Evolutionary conservation across 2,113 vertebrate genomes (phyloP).

Genomic region (Tetraodon nigroviridis): DNA sequence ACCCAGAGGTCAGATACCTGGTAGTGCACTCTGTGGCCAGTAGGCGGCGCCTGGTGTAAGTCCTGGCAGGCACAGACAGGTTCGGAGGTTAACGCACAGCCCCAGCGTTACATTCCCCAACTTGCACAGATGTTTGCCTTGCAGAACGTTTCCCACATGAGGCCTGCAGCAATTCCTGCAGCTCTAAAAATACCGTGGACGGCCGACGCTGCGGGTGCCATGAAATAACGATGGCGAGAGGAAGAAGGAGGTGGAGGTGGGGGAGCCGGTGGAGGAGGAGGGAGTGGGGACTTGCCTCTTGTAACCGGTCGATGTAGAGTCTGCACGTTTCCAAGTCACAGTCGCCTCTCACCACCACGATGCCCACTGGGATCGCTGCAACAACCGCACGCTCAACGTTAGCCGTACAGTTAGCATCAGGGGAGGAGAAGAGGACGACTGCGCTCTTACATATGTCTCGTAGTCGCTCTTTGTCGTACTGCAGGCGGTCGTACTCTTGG

Average conservation of each 20-base stretch:
- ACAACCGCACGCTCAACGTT: slow-evolving; percentile 6
- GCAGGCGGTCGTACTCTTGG: slow-evolving; percentile 91
- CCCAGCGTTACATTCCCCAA: slow-evolving; percentile 29
- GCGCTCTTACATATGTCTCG: slow-evolving; percentile 86
- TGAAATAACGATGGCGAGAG: slow-evolving; percentile 36
- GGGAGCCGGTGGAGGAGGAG: not conserved
- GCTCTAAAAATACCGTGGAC: slow-evolving; percentile 20
- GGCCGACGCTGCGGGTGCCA: not conserved
- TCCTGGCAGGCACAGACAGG: slow-evolving; percentile 67
- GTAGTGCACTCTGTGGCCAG: slow-evolving; percentile 89
- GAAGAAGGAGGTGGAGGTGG: not conserved
- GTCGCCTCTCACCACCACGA: slow-evolving; percentile 93
- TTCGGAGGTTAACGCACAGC: slow-evolving; percentile 50
- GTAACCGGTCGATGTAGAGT: slow-evolving; percentile 92
- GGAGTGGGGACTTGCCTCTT: slow-evolving; percentile 80
- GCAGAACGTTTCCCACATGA: slow-evolving; percentile 14
- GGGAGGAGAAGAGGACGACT: no score
- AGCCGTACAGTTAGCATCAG: not conserved
- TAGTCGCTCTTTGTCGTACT: slow-evolving; percentile 93
- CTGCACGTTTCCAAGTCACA: slow-evolving; percentile 97
- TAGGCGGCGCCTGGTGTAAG: slow-evolving; percentile 73
- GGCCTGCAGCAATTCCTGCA: slow-evolving; percentile 5
- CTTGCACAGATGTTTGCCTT: slow-evolving; percentile 37
- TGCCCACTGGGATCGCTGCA: slow-evolving; percentile 90
- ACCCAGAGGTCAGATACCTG: slow-evolving; percentile 76